These are phyloP conservation scores for Artemia sinica DNA, from an alignment of 2,888 invertebrate genomes.

Conservation along the genomic window DNA sequence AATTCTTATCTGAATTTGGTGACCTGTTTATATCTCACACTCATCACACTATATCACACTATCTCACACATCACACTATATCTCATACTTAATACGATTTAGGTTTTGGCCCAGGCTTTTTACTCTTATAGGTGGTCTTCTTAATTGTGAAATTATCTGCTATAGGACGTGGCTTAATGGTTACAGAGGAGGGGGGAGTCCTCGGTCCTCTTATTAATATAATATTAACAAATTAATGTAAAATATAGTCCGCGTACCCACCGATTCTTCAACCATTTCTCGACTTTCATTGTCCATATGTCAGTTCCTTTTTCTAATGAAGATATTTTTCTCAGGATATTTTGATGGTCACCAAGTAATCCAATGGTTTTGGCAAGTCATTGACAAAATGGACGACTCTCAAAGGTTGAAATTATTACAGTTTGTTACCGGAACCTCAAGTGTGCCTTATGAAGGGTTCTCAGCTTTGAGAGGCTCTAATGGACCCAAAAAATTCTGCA, in stretches of 20 bases:
- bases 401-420: slow-evolving; percentile 76
- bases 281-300: not conserved
- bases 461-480: slow-evolving; percentile 83
- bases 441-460: slow-evolving; percentile 94
- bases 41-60: no score
- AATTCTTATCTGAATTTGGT: no score
- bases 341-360: slow-evolving; percentile 88
- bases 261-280: not conserved
- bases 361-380: slow-evolving; percentile 93
- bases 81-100: no score
- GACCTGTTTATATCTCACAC: no score
- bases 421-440: slow-evolving; percentile 94
- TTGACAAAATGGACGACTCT: slow-evolving; percentile 84
- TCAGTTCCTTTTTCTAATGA: not conserved
- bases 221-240: no score
- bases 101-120: no score
- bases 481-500: slow-evolving; percentile 85
- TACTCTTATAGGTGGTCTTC: no score
- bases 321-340: slow-evolving; percentile 43
- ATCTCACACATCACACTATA: no score
- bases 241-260: not conserved
- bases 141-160: no score
- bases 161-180: not conserved
- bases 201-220: no score
- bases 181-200: not conserved